Percentiles rank a stretch among this genome's conserved stretches.
phyloP scores from a whole-genome alignment of 2,888 invertebrate genomes.

The Ophonus ardosiacus region DNA sequence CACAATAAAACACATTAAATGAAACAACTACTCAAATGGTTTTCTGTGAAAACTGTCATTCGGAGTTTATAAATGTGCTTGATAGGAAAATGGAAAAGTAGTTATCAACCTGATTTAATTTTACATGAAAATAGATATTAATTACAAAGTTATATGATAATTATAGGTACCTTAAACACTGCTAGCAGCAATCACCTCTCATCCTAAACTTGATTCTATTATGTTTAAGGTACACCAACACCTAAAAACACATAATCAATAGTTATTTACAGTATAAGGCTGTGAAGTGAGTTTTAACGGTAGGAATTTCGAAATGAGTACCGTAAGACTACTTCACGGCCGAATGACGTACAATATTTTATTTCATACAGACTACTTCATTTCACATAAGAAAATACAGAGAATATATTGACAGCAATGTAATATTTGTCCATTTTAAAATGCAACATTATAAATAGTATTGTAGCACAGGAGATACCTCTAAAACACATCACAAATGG shows the following conservation, averaged over 20 bases:
- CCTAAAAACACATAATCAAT: neutral
- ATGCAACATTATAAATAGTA: no score
- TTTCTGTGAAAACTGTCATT: slow-evolving; percentile 18
- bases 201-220: slow-evolving; percentile 15
- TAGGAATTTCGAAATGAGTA: no score
- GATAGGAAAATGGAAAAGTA: slow-evolving; percentile 47
- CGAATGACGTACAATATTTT: no score
- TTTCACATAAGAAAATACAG: no score
- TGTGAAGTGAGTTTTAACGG: no score
- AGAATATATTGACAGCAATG: no score
- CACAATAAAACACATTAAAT: slow-evolving; percentile 14
- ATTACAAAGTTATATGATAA: slow-evolving; percentile 60
- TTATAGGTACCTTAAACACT: slow-evolving; percentile 61
- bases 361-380: no score
- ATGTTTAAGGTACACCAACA: slow-evolving; percentile 52
- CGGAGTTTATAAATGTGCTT: slow-evolving; percentile 48
- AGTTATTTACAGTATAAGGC: no score
- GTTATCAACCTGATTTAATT: slow-evolving; percentile 41
- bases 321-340: no score
- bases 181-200: slow-evolving; percentile 28
- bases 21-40: slow-evolving; percentile 4
- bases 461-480: no score
- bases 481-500: no score
- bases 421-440: no score
- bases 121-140: slow-evolving; percentile 56